phyloP scores from a whole-genome alignment of 1,140 invertebrate species.

The Drosophila busckii region DNA sequence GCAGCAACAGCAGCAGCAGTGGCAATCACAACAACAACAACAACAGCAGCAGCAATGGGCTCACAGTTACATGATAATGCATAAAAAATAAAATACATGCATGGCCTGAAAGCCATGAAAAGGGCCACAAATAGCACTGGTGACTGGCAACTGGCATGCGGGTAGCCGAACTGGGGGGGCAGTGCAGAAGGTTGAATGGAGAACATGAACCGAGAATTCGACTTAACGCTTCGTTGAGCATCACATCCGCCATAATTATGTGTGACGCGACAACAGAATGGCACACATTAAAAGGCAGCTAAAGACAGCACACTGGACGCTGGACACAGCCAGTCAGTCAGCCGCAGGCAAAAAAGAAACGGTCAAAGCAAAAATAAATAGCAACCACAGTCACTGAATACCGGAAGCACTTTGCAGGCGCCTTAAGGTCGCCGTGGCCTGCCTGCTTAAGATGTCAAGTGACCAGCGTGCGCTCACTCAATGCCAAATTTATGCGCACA shows the following conservation, averaged over 20 bases:
- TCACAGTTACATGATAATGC: conserved; percentile 65
- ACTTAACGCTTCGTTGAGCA: conserved; percentile 72
- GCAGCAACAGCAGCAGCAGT: conserved; percentile 3
- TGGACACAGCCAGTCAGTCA: background rate
- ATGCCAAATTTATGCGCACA: conserved; percentile 73
- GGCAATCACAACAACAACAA: background rate
- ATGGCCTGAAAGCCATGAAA: conserved; percentile 53
- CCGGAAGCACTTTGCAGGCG: conserved; percentile 59
- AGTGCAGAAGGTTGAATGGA: conserved; percentile 9
- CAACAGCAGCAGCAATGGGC: conserved; percentile 5
- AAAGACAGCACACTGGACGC: background rate
- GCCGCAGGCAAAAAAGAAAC: conserved; percentile 29
- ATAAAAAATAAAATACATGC: conserved; percentile 75
- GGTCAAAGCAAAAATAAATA: conserved; percentile 8
- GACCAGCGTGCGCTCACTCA: conserved; percentile 45
- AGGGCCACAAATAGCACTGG: conserved; percentile 57
- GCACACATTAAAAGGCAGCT: conserved; percentile 57
- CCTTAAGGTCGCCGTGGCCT: conserved; percentile 50
- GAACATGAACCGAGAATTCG: conserved; percentile 59
- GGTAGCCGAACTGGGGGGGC: background rate
- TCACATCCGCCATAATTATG: conserved; percentile 77
- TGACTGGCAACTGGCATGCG: conserved; percentile 29
- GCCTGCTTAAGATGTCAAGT: conserved; percentile 71
- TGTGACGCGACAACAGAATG: conserved; percentile 67
- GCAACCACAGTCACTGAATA: conserved; percentile 25